These are phyloP conservation scores for Gymnodraco acuticeps DNA, from an alignment of 2,797 vertebrate species.

Conservation along the genomic window DNA sequence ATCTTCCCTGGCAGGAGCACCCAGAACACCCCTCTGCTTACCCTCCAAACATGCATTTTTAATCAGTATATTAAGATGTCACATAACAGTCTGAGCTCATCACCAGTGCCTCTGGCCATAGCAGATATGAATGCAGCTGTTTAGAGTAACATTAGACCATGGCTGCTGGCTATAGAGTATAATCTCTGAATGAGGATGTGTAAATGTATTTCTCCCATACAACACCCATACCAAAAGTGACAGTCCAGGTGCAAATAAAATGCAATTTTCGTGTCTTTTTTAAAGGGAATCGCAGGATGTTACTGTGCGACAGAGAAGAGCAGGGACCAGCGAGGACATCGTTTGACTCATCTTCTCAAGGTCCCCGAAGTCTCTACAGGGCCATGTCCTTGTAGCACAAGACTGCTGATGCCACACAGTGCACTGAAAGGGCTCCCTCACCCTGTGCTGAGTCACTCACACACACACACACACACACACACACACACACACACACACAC, in stretches of 20 bases:
- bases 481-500: constrained; percentile 43
- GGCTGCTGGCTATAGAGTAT: constrained; percentile 78
- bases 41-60: constrained; percentile 82
- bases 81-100: constrained; percentile 85
- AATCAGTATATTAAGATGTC: constrained; percentile 85
- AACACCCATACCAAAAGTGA: not conserved
- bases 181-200: constrained; percentile 77
- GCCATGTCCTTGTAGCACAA: constrained; percentile 72
- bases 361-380: constrained; percentile 67
- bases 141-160: constrained; percentile 80
- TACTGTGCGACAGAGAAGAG: constrained; percentile 24
- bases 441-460: constrained; percentile 36
- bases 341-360: constrained; percentile 81
- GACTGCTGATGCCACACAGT: constrained; percentile 67
- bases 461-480: constrained; percentile 39
- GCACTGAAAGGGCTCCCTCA: constrained; percentile 55
- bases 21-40: constrained; percentile 72
- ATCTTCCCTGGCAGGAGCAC: constrained; percentile 78
- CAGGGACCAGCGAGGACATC: constrained; percentile 50
- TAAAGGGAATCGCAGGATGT: constrained; percentile 16
- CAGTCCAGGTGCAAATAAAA: constrained; percentile 15
- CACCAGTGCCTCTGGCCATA: constrained; percentile 79
- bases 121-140: constrained; percentile 85
- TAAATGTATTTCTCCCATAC: constrained; percentile 65
- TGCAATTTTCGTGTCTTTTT: constrained; percentile 21